Conservation (phyloP, 2,797 vertebrate genomes). For the Prionace glauca region DNA sequence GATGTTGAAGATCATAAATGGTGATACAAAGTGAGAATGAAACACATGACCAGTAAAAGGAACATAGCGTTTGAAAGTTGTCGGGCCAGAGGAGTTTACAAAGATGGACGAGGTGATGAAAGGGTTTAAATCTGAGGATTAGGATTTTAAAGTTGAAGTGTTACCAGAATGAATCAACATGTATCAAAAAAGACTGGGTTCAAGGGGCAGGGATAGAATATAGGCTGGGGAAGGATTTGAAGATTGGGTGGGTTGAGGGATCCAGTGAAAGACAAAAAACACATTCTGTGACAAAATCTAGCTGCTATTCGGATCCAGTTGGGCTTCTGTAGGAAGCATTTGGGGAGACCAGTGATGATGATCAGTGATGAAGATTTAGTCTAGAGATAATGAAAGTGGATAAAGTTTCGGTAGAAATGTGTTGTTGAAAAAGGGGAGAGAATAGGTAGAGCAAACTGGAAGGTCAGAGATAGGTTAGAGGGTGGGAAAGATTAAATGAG, state of each 20-base stretch:
- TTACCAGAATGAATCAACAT: not conserved
- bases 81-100: not conserved
- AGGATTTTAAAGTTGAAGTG: not conserved
- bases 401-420: not conserved
- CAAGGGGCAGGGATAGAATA: not conserved
- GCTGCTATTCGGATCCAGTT: not conserved
- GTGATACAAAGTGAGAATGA: too few relatives aligned
- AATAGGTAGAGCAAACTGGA: too few relatives aligned
- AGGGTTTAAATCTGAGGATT: too few relatives aligned
- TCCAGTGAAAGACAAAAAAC: not conserved
- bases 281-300: not conserved
- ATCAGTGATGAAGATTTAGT: not conserved
- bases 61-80: not conserved
- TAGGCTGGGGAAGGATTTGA: not conserved
- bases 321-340: not conserved
- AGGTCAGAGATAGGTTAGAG: too few relatives aligned
- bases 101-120: not conserved
- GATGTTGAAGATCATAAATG: too few relatives aligned
- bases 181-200: not conserved
- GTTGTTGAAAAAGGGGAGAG: too few relatives aligned
- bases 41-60: not conserved
- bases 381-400: not conserved
- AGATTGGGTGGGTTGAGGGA: not conserved
- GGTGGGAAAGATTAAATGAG: too few relatives aligned
- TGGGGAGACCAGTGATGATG: not conserved